phyloP scores from a whole-genome alignment of 2,113 vertebrate species.

The Polyodon spathula region DNA sequence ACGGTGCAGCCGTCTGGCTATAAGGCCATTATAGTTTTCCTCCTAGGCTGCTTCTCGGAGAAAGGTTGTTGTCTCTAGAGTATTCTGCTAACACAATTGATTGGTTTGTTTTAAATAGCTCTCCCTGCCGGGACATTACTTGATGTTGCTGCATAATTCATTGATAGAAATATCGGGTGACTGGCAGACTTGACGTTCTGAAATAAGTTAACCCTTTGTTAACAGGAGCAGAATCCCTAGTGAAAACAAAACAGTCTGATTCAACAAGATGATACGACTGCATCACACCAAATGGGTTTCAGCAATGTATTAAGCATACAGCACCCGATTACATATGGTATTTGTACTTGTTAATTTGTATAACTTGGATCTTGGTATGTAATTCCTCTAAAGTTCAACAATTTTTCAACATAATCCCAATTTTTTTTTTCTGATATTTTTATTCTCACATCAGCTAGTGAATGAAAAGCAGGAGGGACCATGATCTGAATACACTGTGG shows the following conservation, averaged over 20 bases:
- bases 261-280: too few relatives aligned
- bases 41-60: not conserved
- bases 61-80: constrained; percentile 42
- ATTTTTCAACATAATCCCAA: too few relatives aligned
- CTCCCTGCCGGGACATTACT: constrained; percentile 42
- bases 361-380: too few relatives aligned
- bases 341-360: too few relatives aligned
- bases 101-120: constrained; percentile 48
- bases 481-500: too few relatives aligned
- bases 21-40: constrained; percentile 4
- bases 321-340: too few relatives aligned
- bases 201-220: constrained; percentile 42
- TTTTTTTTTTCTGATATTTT: too few relatives aligned
- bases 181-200: constrained; percentile 28
- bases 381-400: too few relatives aligned
- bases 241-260: not conserved
- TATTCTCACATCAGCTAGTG: too few relatives aligned
- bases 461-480: too few relatives aligned
- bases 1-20: constrained; percentile 8
- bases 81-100: constrained; percentile 38
- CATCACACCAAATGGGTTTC: too few relatives aligned
- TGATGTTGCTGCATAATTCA: constrained; percentile 47
- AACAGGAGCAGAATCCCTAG: not conserved
- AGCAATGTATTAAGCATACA: too few relatives aligned
- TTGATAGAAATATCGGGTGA: constrained; percentile 44